Evolutionary conservation across 2,888 invertebrate species (phyloP).

Genomic region (Liposcelis brunnea): DNA sequence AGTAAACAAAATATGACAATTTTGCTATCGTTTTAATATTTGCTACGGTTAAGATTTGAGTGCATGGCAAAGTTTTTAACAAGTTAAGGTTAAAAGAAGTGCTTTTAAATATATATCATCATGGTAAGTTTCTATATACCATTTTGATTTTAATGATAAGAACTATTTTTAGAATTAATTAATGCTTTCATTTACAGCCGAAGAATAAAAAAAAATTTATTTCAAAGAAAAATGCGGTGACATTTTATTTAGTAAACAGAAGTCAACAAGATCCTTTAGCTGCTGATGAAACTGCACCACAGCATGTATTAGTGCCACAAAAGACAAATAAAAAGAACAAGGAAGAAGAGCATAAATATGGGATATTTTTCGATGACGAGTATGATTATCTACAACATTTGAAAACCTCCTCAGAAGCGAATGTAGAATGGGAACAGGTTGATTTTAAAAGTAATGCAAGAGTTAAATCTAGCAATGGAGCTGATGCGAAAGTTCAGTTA

Average conservation of each 20-base stretch:
- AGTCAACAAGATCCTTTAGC: conserved; percentile 85
- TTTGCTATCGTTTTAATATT: no score
- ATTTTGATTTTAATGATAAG: no score
- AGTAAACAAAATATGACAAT: no score
- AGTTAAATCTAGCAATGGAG: neutral
- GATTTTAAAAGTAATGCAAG: conserved; percentile 22
- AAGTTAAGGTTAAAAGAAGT: no score
- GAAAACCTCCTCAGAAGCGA: conserved; percentile 29
- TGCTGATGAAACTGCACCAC: conserved; percentile 76
- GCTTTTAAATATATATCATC: no score
- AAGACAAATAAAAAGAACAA: conserved; percentile 27
- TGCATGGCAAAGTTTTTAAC: no score
- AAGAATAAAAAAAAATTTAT: conserved; percentile 36
- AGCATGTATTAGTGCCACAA: conserved; percentile 58
- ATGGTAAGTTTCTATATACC: no score
- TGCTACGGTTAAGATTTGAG: no score
- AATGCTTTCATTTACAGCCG: conserved; percentile 28
- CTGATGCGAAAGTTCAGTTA: conserved; percentile 31
- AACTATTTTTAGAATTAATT: no score
- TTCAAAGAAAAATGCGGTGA: conserved; percentile 21
- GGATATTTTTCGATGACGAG: conserved; percentile 54
- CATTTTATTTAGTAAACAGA: conserved; percentile 82
- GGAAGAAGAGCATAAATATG: conserved; percentile 67
- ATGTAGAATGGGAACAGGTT: conserved; percentile 34
- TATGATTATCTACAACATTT: conserved; percentile 78